Evolutionary conservation across 2,113 vertebrate species (phyloP), one percentile per base, ranked within the genome.

Genomic region (Microtus pennsylvanicus): DNA sequence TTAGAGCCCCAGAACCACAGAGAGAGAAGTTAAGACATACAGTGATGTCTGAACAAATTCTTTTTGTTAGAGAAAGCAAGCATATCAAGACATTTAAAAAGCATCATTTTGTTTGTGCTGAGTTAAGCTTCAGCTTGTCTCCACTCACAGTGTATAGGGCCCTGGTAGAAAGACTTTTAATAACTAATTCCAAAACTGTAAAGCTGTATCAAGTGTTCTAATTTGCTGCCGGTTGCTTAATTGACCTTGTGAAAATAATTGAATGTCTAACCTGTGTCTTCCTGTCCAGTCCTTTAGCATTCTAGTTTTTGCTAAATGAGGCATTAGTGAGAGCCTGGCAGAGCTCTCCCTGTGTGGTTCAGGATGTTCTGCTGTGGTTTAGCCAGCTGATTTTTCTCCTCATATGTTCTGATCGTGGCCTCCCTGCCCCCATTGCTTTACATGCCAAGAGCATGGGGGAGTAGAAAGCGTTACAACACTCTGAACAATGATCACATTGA

Each of bases 151-250:
- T 42, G 3, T 69, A 47, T 45, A 3, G 17, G 30, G n/a, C 45
- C 30, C 30, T 22, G 17, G 22, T 61, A 50, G 72, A 52, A 90
- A 82, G 55, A 9, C 7, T 58, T 89, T 70, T 33, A 47, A 1
- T 52, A n/a, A 61, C 74, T 63, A 63, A 21, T 61, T 10, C 19
- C 30, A 7, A 87, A 28, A 35, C 69, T 42, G 21, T 45, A 89
- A 89, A 81, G 10, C 45, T 82, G 0, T 35, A 47, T 42, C 33
- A 83, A 6, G 81, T n/a, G 26, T n/a, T 78, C 92, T 87, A 1
- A 90, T 87, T 89, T 91, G 69, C 90, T 85, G 50, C 28, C 50
- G 58, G 9, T 52, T 90, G 38, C 75, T 83, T 78, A 81, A 24
- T 86, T 89, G 81, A 30, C 35, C 89, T 69, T 89, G 35, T n/a